phyloP scores from a whole-genome alignment of 1,140 invertebrate species.

The Dufourea novaeangliae region DNA sequence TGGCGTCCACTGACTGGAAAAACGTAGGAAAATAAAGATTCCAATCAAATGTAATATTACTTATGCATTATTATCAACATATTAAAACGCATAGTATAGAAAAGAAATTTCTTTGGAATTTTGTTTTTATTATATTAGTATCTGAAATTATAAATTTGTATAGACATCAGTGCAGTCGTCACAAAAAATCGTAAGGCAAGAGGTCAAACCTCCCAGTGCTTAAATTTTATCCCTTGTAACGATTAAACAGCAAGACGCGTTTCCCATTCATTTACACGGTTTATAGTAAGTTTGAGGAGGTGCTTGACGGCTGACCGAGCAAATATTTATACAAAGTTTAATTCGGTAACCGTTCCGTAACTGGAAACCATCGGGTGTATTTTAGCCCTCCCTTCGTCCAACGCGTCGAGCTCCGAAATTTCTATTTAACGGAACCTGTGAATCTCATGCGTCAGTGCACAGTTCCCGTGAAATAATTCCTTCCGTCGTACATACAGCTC shows the following conservation, averaged over 20 bases:
- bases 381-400: neutral
- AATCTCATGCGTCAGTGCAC: neutral
- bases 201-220: neutral
- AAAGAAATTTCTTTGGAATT: too few relatives aligned
- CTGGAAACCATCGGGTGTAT: neutral
- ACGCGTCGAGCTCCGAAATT: conserved; percentile 17
- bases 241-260: neutral
- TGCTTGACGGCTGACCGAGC: neutral
- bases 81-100: too few relatives aligned
- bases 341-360: conserved; percentile 37
- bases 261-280: neutral
- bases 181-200: too few relatives aligned
- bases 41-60: too few relatives aligned
- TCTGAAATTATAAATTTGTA: too few relatives aligned
- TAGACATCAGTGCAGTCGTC: too few relatives aligned
- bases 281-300: neutral
- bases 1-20: too few relatives aligned
- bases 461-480: neutral
- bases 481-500: neutral
- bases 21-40: too few relatives aligned
- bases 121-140: too few relatives aligned
- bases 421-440: conserved; percentile 27
- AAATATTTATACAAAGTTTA: conserved; percentile 56
- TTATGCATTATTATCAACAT: too few relatives aligned
- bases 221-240: neutral